Conservation (phyloP, 2,113 vertebrate species). For the Cettia cetti region DNA sequence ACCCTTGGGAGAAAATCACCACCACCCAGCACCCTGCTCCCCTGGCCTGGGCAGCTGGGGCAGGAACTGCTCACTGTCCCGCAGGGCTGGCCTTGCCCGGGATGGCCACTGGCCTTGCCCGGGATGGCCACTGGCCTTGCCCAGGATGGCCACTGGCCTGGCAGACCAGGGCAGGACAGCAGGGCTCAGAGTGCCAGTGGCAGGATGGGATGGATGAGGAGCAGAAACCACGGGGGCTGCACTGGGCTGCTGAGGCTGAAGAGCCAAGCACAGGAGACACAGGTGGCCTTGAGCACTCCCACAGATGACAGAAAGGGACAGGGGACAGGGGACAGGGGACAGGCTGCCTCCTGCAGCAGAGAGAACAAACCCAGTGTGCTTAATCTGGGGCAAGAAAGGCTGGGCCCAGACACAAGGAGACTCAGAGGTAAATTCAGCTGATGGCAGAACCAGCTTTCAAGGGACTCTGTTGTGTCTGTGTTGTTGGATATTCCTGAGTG, state of each 20-base stretch:
- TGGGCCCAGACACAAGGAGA: not conserved
- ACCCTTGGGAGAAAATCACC: no score
- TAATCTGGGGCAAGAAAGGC: not conserved
- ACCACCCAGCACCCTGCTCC: no score
- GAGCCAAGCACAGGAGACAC: accelerated
- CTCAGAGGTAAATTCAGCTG: not conserved
- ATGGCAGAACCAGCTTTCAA: not conserved
- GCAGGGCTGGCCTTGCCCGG: not conserved
- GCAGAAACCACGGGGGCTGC: not conserved
- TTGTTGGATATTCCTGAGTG: not conserved
- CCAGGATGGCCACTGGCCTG: no score
- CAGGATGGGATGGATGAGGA: no score
- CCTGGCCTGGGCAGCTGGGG: not conserved
- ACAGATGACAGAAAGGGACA: accelerated
- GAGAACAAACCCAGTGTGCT: not conserved
- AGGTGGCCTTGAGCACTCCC: accelerated
- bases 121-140: no score
- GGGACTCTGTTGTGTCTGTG: accelerated
- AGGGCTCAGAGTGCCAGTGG: accelerated
- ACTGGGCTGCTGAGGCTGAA: accelerated
- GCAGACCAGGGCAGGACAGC: not conserved
- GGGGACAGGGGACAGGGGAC: not conserved
- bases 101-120: no score
- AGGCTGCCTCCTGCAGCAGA: not conserved
- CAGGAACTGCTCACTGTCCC: not conserved